Evolutionary conservation across 1,140 invertebrate species (phyloP).

Genomic region (Ceratoteleas bidentatus): DNA sequence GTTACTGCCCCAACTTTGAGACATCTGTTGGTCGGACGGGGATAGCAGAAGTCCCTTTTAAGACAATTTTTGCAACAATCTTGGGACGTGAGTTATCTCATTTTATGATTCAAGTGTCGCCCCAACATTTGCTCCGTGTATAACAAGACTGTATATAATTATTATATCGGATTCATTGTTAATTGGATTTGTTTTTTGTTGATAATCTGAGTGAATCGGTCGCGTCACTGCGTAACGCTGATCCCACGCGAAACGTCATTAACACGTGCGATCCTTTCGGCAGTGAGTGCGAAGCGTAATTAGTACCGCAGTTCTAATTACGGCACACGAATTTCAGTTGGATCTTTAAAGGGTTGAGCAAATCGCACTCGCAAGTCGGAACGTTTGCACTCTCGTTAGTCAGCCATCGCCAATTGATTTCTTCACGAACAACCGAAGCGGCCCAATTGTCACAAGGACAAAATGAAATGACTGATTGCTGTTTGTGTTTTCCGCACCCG

Average conservation of each 20-base stretch:
- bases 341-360: constrained; percentile 51
- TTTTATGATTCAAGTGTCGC: no score
- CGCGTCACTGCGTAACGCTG: not conserved
- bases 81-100: no score
- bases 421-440: constrained; percentile 53
- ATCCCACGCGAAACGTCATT: constrained; percentile 15
- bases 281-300: constrained; percentile 14
- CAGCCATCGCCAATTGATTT: constrained; percentile 70
- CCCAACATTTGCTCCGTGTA: no score
- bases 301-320: constrained; percentile 53
- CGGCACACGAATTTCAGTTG: constrained; percentile 29
- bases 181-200: not conserved
- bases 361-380: constrained; percentile 25
- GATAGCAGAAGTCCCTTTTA: no score
- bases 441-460: constrained; percentile 68
- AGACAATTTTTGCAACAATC: no score
- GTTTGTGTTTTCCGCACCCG: no score
- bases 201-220: not conserved
- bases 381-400: constrained; percentile 73
- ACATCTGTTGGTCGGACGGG: no score
- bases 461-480: constrained; percentile 34
- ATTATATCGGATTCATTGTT: no score
- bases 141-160: no score
- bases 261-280: constrained; percentile 23
- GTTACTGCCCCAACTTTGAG: no score